These are phyloP conservation scores for Pseudochirops cupreus DNA, from an alignment of 2,797 vertebrate genomes.

Conservation along the genomic window DNA sequence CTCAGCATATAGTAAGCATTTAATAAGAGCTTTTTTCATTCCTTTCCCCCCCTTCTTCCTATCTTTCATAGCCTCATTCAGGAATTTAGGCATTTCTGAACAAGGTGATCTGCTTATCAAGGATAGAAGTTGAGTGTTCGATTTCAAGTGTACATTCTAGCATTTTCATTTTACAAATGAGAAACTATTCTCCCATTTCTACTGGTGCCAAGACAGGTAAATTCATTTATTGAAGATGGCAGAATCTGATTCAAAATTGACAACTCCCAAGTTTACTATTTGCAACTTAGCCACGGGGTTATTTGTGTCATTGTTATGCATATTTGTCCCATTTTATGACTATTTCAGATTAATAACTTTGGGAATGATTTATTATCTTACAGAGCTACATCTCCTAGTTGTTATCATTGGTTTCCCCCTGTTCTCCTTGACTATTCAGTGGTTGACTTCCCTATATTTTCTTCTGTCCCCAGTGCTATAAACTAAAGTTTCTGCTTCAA, in stretches of 20 bases:
- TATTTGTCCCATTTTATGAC: conserved; percentile 58
- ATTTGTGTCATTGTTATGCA: conserved; percentile 50
- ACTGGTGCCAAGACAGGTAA: background rate
- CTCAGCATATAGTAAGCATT: background rate
- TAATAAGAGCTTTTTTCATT: background rate
- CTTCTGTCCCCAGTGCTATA: conserved; percentile 48
- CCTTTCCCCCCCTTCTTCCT: background rate
- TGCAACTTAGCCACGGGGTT: conserved; percentile 15
- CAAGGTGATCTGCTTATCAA: background rate
- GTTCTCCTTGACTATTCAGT: conserved; percentile 7
- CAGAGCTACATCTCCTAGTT: conserved; percentile 33
- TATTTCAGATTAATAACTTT: conserved; percentile 66
- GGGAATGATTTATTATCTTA: conserved; percentile 65
- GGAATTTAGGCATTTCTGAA: background rate
- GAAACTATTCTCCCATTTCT: background rate
- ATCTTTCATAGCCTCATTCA: background rate
- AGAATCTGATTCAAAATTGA: conserved; percentile 46
- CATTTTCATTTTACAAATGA: conserved; percentile 25
- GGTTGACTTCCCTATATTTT: conserved; percentile 53
- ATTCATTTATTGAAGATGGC: conserved; percentile 43
- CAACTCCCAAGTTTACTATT: conserved; percentile 45
- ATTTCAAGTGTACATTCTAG: background rate
- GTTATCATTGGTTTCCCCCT: conserved; percentile 12
- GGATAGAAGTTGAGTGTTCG: background rate
- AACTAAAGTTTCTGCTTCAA: conserved; percentile 51